Evolutionary conservation across 2,888 invertebrate species (phyloP), one percentile per base, ranked within the genome.

Genomic region (Ectemnius lituratus): DNA sequence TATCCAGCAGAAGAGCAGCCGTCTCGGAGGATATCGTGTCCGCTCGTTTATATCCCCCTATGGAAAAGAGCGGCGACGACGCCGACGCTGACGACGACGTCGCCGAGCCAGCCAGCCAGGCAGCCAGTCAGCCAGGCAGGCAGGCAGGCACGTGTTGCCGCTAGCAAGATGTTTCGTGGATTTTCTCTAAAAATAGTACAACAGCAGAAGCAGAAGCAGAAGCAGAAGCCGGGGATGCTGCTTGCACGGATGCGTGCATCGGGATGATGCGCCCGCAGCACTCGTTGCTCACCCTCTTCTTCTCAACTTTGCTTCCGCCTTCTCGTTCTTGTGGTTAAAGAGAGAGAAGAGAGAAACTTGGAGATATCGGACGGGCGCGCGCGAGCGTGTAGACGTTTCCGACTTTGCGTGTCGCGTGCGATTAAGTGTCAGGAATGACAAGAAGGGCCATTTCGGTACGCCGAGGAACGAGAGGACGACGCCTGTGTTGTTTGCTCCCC

Each of bases 91-190:
- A 20, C n/a, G n/a, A n/a, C 23, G 23, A 23, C 23, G 23, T 23
- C 23, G 23, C 3, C 23, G 23, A 23, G 3, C 23, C 23, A 20
- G 20, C 20, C 20, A 20, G 2, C 1, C 20, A 20, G 2, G 20
- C 20, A 20, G 2, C 1, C 20, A 20, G 20, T 1, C 20, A 20
- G 20, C 1, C 20, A 1, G 20, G 20, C 20, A 20, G 20, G 20
- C 20, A 37, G 28, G 28, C 28, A 37, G 37, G 37, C 37, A 80
- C 83, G 83, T 84, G 84, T 79, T 82, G 71, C 61, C 23, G 58
- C 8, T 6, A 11, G 58, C 83, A 84, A 82, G 73, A 79, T 83
- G 84, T 77, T 78, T 62, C 76, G 62, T 64, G 62, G 57, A 75
- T 73, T 27, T 64, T 20, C 57, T 62, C 74, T 80, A 79, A 81